Evolutionary conservation across 2,113 vertebrate species (phyloP), one percentile per base, ranked within the genome.

Genomic region (Strix uralensis): DNA sequence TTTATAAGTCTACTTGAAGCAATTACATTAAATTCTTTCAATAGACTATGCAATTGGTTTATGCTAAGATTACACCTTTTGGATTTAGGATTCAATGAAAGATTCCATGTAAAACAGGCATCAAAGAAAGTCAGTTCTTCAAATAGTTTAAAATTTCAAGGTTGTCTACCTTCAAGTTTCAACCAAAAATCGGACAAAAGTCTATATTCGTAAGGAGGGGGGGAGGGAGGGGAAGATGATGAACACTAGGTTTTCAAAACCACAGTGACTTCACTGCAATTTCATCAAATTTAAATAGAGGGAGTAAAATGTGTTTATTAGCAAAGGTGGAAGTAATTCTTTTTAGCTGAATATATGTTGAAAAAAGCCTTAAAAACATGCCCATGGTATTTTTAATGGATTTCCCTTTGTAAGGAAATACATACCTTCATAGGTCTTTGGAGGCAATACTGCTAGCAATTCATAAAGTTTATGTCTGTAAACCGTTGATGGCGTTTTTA

Each of bases 391-490:
- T 78, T 87, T 81, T 52, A 86, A 55, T 47, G 52, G 32, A 10
- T 72, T 74, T n/a, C 13, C 89, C 57, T 79, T 62, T 51, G 22
- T 22, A 65, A 75, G 70, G 66, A 93, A 88, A 94, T 78, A 96
- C 97, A 5, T 98, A 99, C 99, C 99, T 98, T 99, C 98, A 59
- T 99, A 99, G 13, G 95, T 98, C 90, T 98, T 98, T 25, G 99
- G 98, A 93, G 99, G 98, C 92, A 99, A 97, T 91, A 99, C 97
- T 94, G 98, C 94, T 52, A 99, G 97, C 57, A 99, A 97, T 96
- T 99, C 98, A 92, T 99, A 99, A 74, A 99, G 98, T 79, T 99
- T 98, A 75, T 99, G 98, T 93, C 98, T 99, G 97, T 99, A 99
- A 95, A 99, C 74, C 2, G 96, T 67, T 42, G 98, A 98, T 27